These are phyloP conservation scores for Lamellibrachia luymesi DNA, from an alignment of 1,140 invertebrate genomes.

Conservation along the genomic window DNA sequence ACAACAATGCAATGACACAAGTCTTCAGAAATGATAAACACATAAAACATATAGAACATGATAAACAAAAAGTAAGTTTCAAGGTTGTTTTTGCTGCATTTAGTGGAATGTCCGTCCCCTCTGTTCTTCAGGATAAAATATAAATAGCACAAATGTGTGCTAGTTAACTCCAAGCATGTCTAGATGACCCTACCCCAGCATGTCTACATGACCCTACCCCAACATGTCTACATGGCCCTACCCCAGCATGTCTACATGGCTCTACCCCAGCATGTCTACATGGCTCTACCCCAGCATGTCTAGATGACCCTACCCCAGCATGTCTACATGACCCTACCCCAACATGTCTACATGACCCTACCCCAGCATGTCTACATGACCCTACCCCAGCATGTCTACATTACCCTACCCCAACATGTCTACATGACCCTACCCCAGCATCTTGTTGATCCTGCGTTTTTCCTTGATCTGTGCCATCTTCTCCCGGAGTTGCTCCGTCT, in stretches of 20 bases:
- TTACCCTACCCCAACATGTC: too few relatives aligned
- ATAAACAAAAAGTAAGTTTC: background rate
- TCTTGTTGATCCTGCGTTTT: slow-evolving; percentile 76
- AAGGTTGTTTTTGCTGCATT: background rate
- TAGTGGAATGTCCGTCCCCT: background rate
- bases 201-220: too few relatives aligned
- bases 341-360: too few relatives aligned
- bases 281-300: slow-evolving; percentile 61
- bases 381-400: too few relatives aligned
- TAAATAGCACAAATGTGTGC: background rate
- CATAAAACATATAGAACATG: background rate
- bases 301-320: slow-evolving; percentile 67
- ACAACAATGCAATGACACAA: background rate
- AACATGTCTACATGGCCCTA: too few relatives aligned
- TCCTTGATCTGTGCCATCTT: slow-evolving; percentile 67
- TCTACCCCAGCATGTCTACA: too few relatives aligned
- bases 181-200: too few relatives aligned
- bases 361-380: too few relatives aligned
- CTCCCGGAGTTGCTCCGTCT: slow-evolving; percentile 79
- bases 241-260: too few relatives aligned
- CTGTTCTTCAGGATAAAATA: background rate
- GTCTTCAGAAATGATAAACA: background rate
- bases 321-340: too few relatives aligned
- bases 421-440: slow-evolving; percentile 58
- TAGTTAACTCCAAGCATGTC: too few relatives aligned